Evolutionary conservation across 53 echinoderm and acorn worm genomes (phyloP).

Genomic region (Glandiceps talaboti): DNA sequence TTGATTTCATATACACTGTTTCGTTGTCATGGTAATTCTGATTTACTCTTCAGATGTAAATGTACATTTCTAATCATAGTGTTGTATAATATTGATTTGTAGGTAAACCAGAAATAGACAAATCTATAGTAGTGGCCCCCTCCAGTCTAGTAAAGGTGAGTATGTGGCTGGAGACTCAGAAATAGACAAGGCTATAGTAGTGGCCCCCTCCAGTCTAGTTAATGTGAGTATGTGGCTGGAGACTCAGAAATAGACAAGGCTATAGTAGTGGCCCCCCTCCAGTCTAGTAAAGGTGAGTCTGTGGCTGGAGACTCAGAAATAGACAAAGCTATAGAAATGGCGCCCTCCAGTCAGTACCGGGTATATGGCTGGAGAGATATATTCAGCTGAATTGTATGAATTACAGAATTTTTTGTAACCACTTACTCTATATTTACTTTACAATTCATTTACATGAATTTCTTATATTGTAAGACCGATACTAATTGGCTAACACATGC

Average conservation of each 20-base stretch:
- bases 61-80: too few species aligned
- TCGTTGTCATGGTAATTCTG: too few species aligned
- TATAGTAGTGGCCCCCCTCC: conserved; percentile 82
- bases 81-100: too few species aligned
- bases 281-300: conserved; percentile 89
- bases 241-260: conserved; percentile 68
- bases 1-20: conserved; percentile 2
- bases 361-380: too few species aligned
- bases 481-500: too few species aligned
- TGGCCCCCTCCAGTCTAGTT: conserved; percentile 89
- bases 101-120: conserved; percentile 79
- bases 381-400: too few species aligned
- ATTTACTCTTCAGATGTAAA: too few species aligned
- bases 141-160: conserved; percentile 94
- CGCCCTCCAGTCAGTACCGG: conserved; percentile 92
- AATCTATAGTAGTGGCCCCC: conserved; percentile 78
- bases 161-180: conserved; percentile 75
- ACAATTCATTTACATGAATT: too few species aligned
- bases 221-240: conserved; percentile 82
- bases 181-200: conserved; percentile 68
- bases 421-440: too few species aligned
- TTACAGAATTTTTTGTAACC: too few species aligned
- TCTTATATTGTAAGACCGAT: too few species aligned
- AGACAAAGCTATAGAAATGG: conserved; percentile 68
- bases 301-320: conserved; percentile 78